Evolutionary conservation across 1,140 invertebrate genomes (phyloP).

Genomic region (Lycorma delicatula): DNA sequence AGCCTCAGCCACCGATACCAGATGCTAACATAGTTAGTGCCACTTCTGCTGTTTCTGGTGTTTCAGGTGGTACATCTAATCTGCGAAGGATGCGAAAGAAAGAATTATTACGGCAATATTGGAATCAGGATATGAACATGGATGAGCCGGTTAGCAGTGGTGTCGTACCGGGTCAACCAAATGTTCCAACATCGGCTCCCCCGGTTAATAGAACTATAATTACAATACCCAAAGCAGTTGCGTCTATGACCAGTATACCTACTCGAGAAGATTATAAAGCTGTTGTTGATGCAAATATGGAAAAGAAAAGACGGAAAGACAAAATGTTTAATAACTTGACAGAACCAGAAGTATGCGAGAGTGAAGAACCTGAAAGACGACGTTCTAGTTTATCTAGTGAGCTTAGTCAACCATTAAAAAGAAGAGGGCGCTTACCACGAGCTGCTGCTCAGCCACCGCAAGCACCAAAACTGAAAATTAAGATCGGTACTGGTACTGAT

Average conservation of each 20-base stretch:
- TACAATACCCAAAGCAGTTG: constrained; percentile 76
- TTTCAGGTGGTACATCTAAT: constrained; percentile 53
- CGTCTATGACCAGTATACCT: constrained; percentile 74
- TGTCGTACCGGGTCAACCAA: constrained; percentile 24
- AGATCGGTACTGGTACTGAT: constrained; percentile 47
- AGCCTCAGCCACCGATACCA: constrained; percentile 42
- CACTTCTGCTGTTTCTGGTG: constrained; percentile 27
- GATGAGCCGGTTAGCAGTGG: constrained; percentile 52
- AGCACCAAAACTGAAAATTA: constrained; percentile 74
- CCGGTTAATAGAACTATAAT: constrained; percentile 61
- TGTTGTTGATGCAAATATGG: constrained; percentile 50
- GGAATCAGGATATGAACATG: constrained; percentile 78
- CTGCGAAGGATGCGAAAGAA: constrained; percentile 81
- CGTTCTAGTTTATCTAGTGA: constrained; percentile 20
- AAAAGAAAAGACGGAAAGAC: constrained; percentile 61
- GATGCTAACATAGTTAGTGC: constrained; percentile 31
- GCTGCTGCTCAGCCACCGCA: constrained; percentile 27
- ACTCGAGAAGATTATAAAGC: constrained; percentile 72
- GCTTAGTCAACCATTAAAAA: constrained; percentile 18
- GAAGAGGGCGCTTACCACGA: constrained; percentile 20
- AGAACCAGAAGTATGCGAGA: constrained; percentile 37
- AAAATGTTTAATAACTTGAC: constrained; percentile 40
- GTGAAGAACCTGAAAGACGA: constrained; percentile 30
- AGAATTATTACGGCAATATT: constrained; percentile 73
- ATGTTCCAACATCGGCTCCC: constrained; percentile 41